Conservation (phyloP, 2,797 vertebrate genomes). For the Buceros bicornis region DNA sequence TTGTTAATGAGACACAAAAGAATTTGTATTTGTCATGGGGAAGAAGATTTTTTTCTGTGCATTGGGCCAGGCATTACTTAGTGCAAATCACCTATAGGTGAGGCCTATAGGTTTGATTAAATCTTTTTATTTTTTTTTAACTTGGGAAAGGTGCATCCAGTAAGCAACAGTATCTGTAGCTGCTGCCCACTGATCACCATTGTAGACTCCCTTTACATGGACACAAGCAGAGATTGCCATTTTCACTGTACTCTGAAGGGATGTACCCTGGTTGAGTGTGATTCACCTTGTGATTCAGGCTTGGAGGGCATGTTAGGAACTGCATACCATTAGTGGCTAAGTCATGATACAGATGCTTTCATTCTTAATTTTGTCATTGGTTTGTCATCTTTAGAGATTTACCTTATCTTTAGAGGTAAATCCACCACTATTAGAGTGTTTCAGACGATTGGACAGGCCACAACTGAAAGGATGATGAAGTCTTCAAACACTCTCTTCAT, state of each 20-base stretch:
- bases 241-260: neutral
- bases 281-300: neutral
- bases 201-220: neutral
- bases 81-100: neutral
- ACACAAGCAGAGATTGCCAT: neutral
- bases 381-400: neutral
- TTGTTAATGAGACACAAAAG: neutral
- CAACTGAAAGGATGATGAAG: neutral
- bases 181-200: neutral
- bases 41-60: neutral
- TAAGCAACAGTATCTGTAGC: neutral
- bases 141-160: neutral
- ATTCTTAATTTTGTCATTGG: neutral
- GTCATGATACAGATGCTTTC: neutral
- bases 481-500: neutral
- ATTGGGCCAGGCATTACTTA: no score
- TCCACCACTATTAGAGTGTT: neutral
- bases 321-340: neutral
- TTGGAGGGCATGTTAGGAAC: neutral
- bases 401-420: neutral
- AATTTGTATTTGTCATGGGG: neutral
- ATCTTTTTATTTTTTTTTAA: neutral
- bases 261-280: accelerated
- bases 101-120: neutral
- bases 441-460: neutral